These are phyloP conservation scores for Furcifer pardalis DNA, from an alignment of 2,797 vertebrate genomes.

Conservation along the genomic window DNA sequence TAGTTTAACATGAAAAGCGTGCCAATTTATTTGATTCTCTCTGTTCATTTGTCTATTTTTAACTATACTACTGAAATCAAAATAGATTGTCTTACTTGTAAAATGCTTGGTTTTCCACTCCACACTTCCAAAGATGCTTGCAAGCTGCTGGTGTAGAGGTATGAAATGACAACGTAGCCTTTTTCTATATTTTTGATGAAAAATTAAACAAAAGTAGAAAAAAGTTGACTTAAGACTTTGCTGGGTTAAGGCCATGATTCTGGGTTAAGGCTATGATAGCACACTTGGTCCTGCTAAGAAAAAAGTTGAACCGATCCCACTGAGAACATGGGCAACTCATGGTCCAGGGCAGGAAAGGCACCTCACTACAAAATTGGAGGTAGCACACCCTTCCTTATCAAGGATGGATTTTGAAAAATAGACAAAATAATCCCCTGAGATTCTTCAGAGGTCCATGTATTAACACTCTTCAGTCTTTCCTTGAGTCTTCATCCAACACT, in stretches of 20 bases:
- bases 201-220: slow-evolving; percentile 62
- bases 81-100: slow-evolving; percentile 88
- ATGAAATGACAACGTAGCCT: slow-evolving; percentile 94
- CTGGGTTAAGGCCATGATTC: not conserved
- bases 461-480: not conserved
- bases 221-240: not conserved
- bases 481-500: not conserved
- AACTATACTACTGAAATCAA: not conserved
- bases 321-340: too few species aligned
- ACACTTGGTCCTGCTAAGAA: not conserved
- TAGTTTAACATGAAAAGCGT: not conserved
- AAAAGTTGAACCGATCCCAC: not conserved
- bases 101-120: slow-evolving; percentile 98
- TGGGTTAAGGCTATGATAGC: not conserved
- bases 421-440: not conserved
- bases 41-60: not conserved
- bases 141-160: slow-evolving; percentile 97
- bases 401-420: not conserved
- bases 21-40: not conserved
- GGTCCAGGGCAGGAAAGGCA: too few species aligned
- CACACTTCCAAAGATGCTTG: slow-evolving; percentile 99
- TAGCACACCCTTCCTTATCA: too few species aligned
- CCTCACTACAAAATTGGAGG: too few species aligned
- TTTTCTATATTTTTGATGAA: slow-evolving; percentile 84
- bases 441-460: not conserved